Evolutionary conservation across 2,113 vertebrate genomes (phyloP).

Genomic region (Centropristis striata): DNA sequence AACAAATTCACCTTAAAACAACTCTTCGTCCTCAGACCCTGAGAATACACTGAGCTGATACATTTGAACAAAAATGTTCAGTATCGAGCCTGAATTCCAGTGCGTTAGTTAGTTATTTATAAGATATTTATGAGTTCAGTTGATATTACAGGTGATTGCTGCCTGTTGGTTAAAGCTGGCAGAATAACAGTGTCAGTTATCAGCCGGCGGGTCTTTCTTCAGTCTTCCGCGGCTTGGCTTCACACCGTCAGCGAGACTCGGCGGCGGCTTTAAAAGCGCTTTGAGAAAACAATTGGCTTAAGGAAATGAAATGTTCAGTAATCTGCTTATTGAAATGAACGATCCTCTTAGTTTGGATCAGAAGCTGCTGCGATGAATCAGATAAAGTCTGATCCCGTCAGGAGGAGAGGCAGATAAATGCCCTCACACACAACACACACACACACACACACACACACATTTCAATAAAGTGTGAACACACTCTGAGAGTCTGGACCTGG

Average conservation of each 20-base stretch:
- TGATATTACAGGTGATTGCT: neutral
- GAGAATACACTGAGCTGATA: neutral
- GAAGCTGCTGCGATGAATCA: constrained; percentile 53
- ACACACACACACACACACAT: too few species aligned
- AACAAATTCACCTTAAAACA: neutral
- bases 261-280: constrained; percentile 90
- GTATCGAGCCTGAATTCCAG: too few species aligned
- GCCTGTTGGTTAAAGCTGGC: neutral
- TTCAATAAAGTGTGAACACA: neutral
- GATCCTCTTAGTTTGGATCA: constrained; percentile 57
- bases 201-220: neutral
- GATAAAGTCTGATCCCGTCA: constrained; percentile 27
- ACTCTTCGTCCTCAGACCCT: neutral
- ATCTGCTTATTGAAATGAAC: constrained; percentile 94
- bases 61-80: too few species aligned
- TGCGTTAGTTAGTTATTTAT: too few species aligned
- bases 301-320: constrained; percentile 91
- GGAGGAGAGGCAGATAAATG: neutral
- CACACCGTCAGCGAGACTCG: constrained; percentile 81
- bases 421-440: neutral
- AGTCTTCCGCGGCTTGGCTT: constrained; percentile 59
- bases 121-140: too few species aligned
- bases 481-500: neutral
- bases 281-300: constrained; percentile 91
- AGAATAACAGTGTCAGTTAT: too few species aligned